Conservation (phyloP, 2,113 vertebrate genomes). For the Chionodraco myersi region DNA sequence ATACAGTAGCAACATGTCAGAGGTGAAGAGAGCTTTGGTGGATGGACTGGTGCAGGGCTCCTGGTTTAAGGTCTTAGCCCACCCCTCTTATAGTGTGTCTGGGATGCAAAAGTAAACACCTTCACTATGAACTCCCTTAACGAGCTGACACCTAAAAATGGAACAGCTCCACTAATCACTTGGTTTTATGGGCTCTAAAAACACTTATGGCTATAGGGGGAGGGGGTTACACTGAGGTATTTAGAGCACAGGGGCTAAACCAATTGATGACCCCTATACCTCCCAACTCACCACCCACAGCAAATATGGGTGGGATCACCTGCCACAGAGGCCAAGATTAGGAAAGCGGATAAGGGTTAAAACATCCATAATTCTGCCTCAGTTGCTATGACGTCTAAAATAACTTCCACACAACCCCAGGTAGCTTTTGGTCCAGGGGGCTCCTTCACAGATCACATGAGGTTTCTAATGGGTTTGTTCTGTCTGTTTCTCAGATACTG, state of each 20-base stretch:
- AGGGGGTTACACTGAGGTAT: constrained; percentile 49
- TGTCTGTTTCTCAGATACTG: constrained; percentile 22
- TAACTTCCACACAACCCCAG: constrained; percentile 42
- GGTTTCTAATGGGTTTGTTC: constrained; percentile 26
- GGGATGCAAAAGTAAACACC: constrained; percentile 85
- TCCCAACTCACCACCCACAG: constrained; percentile 40
- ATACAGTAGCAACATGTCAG: background rate
- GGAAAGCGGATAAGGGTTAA: constrained; percentile 62
- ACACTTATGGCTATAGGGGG: constrained; percentile 45
- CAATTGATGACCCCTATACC: constrained; percentile 46
- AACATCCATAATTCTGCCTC: constrained; percentile 64
- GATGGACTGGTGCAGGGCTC: constrained; percentile 23
- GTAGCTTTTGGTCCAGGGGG: constrained; percentile 26
- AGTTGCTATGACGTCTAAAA: constrained; percentile 67
- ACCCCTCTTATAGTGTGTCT: constrained; percentile 71
- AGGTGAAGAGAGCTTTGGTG: background rate
- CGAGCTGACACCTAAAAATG: constrained; percentile 85
- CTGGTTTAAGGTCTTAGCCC: constrained; percentile 28
- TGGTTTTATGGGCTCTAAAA: constrained; percentile 77
- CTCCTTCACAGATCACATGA: constrained; percentile 25
- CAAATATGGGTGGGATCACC: constrained; percentile 53
- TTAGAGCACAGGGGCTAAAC: constrained; percentile 53
- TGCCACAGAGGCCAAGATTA: constrained; percentile 60
- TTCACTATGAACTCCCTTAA: constrained; percentile 82
- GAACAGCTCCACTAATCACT: constrained; percentile 84